These are phyloP conservation scores for Lagopus leucura DNA, from an alignment of 2,113 vertebrate species.

Conservation along the genomic window DNA sequence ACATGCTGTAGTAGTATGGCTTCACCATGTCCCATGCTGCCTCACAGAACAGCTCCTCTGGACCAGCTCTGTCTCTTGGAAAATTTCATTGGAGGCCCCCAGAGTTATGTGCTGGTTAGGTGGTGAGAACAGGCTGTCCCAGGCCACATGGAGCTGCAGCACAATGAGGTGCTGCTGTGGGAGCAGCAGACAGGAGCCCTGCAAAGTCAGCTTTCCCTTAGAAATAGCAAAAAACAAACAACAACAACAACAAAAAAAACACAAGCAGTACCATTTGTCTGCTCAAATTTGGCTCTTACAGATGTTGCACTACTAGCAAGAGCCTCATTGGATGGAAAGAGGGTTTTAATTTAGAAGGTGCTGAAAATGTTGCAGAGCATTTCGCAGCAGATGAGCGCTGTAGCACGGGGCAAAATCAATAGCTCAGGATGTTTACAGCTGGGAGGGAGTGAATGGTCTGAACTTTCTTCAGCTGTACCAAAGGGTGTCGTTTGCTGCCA, in stretches of 20 bases:
- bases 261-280: neutral
- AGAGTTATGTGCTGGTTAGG: neutral
- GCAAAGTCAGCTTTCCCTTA: neutral
- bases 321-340: neutral
- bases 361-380: neutral
- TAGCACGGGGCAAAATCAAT: neutral
- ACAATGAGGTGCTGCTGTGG: neutral
- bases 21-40: neutral
- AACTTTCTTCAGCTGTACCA: no score
- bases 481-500: neutral
- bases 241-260: no score
- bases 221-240: neutral
- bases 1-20: no score
- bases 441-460: neutral
- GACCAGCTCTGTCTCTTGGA: neutral
- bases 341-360: neutral
- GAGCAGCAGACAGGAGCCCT: neutral
- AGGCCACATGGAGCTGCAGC: neutral
- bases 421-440: neutral
- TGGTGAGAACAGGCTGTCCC: neutral
- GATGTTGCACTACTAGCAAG: neutral
- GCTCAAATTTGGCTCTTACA: neutral
- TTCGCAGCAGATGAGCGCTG: neutral
- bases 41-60: neutral
- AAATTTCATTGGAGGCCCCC: neutral